Percentiles rank a stretch among this genome's conserved stretches.
These are phyloP conservation scores for Myotis findleyi DNA, from an alignment of 2,797 vertebrate genomes.

Conservation along the genomic window DNA sequence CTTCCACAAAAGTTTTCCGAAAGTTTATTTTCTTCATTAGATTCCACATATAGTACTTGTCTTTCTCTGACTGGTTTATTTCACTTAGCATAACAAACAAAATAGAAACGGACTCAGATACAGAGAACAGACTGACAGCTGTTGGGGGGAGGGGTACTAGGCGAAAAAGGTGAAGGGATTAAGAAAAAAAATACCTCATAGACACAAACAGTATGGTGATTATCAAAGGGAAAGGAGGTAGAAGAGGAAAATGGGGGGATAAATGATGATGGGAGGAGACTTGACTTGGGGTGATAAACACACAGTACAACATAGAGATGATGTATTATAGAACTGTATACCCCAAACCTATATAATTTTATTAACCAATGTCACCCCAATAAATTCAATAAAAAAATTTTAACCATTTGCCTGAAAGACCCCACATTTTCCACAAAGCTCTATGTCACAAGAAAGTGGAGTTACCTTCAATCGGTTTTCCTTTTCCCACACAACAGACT, in stretches of 20 bases:
- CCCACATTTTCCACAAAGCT: neutral
- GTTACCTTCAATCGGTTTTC: constrained; percentile 95
- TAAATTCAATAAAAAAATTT: neutral
- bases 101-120: neutral
- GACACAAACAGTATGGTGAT: neutral
- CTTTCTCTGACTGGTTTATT: neutral
- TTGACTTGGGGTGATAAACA: no score
- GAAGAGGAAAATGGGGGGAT: neutral
- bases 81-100: neutral
- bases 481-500: constrained; percentile 95
- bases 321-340: neutral
- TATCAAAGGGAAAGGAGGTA: neutral
- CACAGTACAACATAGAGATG: neutral
- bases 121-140: neutral
- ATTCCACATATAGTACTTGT: neutral
- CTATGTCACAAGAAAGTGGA: constrained; percentile 22
- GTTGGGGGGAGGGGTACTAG: neutral
- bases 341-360: neutral
- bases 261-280: neutral
- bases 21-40: neutral
- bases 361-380: neutral
- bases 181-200: neutral
- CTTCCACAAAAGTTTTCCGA: neutral
- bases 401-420: neutral
- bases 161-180: neutral